These are phyloP conservation scores for Hirtodrosophila histrioides DNA, from an alignment of 2,888 invertebrate species.

Conservation along the genomic window DNA sequence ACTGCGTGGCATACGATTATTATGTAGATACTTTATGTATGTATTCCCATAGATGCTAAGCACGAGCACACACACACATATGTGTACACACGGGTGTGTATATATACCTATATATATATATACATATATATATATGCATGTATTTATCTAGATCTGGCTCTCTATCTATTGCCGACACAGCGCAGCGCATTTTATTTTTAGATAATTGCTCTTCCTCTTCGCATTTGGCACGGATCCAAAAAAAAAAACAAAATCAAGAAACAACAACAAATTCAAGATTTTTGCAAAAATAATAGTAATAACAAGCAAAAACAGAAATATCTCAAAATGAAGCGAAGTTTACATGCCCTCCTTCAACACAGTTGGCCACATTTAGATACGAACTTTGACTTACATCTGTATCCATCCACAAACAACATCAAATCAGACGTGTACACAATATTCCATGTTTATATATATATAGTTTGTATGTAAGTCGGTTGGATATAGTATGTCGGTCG, in stretches of 20 bases:
- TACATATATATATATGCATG: constrained; percentile 9
- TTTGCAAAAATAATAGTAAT: constrained; percentile 48
- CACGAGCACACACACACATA: no score
- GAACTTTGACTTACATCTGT: no score
- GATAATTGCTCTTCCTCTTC: constrained; percentile 65
- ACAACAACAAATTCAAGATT: constrained; percentile 32
- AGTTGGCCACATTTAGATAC: constrained; percentile 1
- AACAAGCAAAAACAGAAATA: constrained; percentile 35
- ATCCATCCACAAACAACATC: no score
- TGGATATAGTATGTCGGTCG: no score
- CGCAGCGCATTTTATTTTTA: constrained; percentile 59
- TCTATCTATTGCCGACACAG: constrained; percentile 49
- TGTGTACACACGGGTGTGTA: neutral
- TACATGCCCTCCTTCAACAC: constrained; percentile 15
- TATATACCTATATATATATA: constrained; percentile 3
- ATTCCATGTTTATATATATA: neutral
- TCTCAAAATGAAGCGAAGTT: constrained; percentile 31
- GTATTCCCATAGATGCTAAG: constrained; percentile 8
- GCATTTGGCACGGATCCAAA: constrained; percentile 59
- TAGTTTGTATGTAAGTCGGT: neutral
- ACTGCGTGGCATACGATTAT: constrained; percentile 20
- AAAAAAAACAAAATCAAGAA: constrained; percentile 26
- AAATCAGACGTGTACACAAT: neutral
- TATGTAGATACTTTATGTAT: constrained; percentile 1
- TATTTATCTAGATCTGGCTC: constrained; percentile 52